Conservation (phyloP, 2,888 invertebrate species). For the Drosophila meridiana region DNA sequence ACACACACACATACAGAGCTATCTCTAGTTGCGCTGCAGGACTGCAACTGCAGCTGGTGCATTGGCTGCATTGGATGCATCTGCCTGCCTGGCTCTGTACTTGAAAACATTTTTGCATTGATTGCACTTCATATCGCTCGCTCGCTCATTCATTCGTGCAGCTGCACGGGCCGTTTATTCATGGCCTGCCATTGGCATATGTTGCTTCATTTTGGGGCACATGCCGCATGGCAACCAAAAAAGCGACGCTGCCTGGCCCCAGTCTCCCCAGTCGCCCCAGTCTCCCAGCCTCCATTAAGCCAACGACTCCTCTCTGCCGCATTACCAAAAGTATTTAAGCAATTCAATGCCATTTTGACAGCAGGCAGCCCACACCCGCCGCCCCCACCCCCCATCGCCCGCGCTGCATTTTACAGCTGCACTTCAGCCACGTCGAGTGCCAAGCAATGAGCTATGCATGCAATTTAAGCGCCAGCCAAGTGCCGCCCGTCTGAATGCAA, state of each 20-base stretch:
- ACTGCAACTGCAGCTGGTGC: conserved; percentile 7
- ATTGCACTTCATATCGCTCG: conserved; percentile 82
- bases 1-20: neutral
- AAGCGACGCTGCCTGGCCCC: conserved; percentile 40
- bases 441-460: conserved; percentile 80
- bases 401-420: conserved; percentile 34
- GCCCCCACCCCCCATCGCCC: neutral
- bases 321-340: conserved; percentile 74
- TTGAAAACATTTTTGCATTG: conserved; percentile 81
- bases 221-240: conserved; percentile 66
- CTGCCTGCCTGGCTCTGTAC: conserved; percentile 54
- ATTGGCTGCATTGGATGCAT: conserved; percentile 19
- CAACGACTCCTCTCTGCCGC: conserved; percentile 41
- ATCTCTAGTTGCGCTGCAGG: conserved; percentile 25
- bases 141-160: conserved; percentile 32
- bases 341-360: conserved; percentile 78
- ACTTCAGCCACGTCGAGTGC: conserved; percentile 73
- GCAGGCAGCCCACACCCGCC: conserved; percentile 31
- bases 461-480: conserved; percentile 69
- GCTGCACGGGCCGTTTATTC: conserved; percentile 54
- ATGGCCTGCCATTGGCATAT: conserved; percentile 72
- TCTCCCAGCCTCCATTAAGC: conserved; percentile 54
- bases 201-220: conserved; percentile 61
- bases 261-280: neutral
- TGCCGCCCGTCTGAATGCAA: conserved; percentile 39